A percentile compares a stretch with the other conserved stretches of the same genome.
Evolutionary conservation across 2,888 invertebrate species (phyloP).

Genomic region (Eilema griseolum): DNA sequence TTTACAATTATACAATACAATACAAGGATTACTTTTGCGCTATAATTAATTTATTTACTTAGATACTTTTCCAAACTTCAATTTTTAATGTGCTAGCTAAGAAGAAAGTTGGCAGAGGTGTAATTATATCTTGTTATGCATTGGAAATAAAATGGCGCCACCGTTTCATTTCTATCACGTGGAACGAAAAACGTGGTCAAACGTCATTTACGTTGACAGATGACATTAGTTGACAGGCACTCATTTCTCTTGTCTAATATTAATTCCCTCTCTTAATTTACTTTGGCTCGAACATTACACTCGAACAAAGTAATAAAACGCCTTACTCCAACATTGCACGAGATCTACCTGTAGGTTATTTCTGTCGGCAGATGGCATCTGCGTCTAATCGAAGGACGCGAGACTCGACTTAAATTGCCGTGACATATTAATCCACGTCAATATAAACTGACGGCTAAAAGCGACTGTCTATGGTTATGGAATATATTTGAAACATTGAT

Average conservation of each 20-base stretch:
- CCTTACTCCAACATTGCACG: constrained; percentile 9
- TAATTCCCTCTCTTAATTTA: neutral
- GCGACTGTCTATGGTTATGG: neutral
- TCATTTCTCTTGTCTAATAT: constrained; percentile 2
- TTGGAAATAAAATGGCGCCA: constrained; percentile 1
- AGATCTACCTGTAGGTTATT: constrained; percentile 37
- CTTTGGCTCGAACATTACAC: neutral
- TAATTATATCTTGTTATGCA: neutral
- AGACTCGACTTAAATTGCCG: constrained; percentile 45
- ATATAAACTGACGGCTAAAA: constrained; percentile 5
- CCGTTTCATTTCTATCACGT: neutral
- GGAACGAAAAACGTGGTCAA: neutral
- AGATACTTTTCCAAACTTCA: neutral
- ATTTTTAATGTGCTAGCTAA: neutral
- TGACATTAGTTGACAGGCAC: neutral
- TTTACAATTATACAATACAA: neutral
- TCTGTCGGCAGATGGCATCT: constrained; percentile 46
- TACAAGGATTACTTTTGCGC: neutral
- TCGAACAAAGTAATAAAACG: constrained; percentile 12
- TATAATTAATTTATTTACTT: neutral
- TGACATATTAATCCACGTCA: constrained; percentile 37
- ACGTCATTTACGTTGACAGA: neutral
- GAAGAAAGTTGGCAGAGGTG: neutral
- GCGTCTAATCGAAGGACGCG: constrained; percentile 41
- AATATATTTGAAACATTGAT: neutral